Evolutionary conservation across 2,888 invertebrate genomes (phyloP), one percentile per base, ranked within the genome.

Genomic region (Megastigmus dorsalis): DNA sequence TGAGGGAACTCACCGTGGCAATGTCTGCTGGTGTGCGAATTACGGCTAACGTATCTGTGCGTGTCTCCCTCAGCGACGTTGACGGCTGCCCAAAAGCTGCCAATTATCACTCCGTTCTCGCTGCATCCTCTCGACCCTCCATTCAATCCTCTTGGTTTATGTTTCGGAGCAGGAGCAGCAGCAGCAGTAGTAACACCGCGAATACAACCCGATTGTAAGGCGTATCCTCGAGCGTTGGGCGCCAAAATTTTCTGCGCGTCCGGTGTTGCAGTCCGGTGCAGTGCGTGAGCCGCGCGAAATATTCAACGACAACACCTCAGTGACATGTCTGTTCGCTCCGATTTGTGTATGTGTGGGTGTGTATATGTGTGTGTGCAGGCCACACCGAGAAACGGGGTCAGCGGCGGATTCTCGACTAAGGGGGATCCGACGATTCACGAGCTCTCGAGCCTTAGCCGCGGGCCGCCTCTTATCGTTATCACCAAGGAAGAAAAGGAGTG

Each of bases 351-450:
- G n/a, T n/a, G n/a, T n/a, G n/a, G n/a, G n/a, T n/a, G n/a, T n/a
- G n/a, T n/a, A n/a, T n/a, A n/a, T n/a, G n/a, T n/a, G n/a, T 13
- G 18, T 5, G 20, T 13, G 20, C 48, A 23, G 26, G 7, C 20
- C 7, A 20, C 20, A 10, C 13, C 43, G 45, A 5, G n/a, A 43
- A 62, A 45, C 60, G 20, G 77, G 77, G 78, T 77, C 70, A 77
- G 78, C n/a, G 26, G 78, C 79, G 80, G n/a, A n/a, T n/a, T n/a
- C n/a, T n/a, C n/a, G n/a, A n/a, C n/a, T n/a, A n/a, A n/a, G n/a
- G n/a, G n/a, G n/a, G n/a, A n/a, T 33, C 20, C 5, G 57, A 9
- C 15, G 59, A 18, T 30, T 28, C 26, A 13, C 41, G 41, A 15
- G 28, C 7, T 10, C 5, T 7, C 36, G 18, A n/a, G 30, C 54